phyloP scores from a whole-genome alignment of 2,888 invertebrate species.

The Orthosia gothica region DNA sequence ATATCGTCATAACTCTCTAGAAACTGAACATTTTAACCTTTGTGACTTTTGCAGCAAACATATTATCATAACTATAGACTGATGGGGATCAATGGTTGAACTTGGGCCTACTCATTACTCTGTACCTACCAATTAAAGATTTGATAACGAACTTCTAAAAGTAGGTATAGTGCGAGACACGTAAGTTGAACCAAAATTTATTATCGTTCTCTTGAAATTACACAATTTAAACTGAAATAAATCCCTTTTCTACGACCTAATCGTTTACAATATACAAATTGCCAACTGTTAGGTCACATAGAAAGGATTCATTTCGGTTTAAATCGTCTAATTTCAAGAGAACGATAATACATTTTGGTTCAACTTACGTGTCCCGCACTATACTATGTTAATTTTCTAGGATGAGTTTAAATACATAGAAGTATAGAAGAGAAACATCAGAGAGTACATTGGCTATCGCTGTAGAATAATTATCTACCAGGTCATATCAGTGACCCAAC shows the following conservation, averaged over 20 bases:
- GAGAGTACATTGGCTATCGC: neutral
- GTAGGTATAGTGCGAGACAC: no score
- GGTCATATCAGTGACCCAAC: no score
- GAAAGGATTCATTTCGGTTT: no score
- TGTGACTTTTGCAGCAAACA: neutral
- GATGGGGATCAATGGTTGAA: neutral
- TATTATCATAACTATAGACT: constrained; percentile 7
- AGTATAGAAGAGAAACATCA: neutral
- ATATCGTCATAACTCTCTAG: constrained; percentile 12
- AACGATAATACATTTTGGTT: no score
- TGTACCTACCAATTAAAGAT: neutral
- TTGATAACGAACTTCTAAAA: neutral
- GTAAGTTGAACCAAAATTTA: no score
- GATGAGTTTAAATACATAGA: neutral
- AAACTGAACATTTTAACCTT: constrained; percentile 22
- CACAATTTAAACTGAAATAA: no score
- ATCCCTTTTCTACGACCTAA: no score
- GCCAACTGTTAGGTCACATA: no score
- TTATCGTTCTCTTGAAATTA: no score
- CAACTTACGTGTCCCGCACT: no score
- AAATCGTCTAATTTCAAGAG: no score
- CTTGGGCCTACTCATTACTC: neutral
- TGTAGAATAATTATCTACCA: neutral
- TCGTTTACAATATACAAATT: no score
- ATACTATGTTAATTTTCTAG: neutral